These are phyloP conservation scores for Scaptodrosophila lebanonensis DNA, from an alignment of 1,140 invertebrate genomes.

Conservation along the genomic window DNA sequence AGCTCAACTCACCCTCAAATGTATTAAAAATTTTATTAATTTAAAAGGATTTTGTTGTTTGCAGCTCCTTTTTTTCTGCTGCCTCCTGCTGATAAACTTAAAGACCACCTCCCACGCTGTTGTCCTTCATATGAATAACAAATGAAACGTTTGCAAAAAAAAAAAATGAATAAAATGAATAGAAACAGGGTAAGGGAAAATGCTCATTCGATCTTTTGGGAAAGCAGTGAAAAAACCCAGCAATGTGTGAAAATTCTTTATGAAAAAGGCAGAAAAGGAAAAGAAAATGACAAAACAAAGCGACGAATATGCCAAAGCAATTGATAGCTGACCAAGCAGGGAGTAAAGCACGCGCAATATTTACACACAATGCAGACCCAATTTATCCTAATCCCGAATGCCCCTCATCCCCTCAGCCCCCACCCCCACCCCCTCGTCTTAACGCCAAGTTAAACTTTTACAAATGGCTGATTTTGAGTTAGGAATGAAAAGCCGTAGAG, in stretches of 20 bases:
- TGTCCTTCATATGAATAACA: too few relatives aligned
- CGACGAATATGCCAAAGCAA: slow-evolving; percentile 22
- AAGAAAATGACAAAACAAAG: slow-evolving; percentile 3
- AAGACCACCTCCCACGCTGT: not conserved
- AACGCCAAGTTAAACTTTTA: slow-evolving; percentile 39
- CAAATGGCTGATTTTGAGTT: slow-evolving; percentile 51
- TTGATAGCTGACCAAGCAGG: slow-evolving; percentile 32
- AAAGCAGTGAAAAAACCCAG: slow-evolving; percentile 19
- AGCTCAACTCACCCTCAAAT: not conserved
- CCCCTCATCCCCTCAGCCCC: slow-evolving; percentile 2
- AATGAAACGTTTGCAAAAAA: slow-evolving; percentile 25
- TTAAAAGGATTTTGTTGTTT: slow-evolving; percentile 10
- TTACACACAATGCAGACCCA: too few relatives aligned
- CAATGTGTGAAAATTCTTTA: slow-evolving; percentile 39
- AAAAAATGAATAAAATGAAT: slow-evolving; percentile 3
- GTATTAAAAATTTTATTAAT: slow-evolving; percentile 24
- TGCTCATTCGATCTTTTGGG: slow-evolving; percentile 1
- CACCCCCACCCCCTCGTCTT: slow-evolving; percentile 1
- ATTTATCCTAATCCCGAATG: too few relatives aligned
- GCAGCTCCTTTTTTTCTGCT: not conserved
- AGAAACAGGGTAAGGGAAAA: not conserved
- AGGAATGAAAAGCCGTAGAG: slow-evolving; percentile 22
- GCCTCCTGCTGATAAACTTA: not conserved
- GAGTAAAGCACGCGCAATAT: slow-evolving; percentile 13
- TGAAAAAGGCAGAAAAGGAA: slow-evolving; percentile 9